Evolutionary conservation across 1,140 invertebrate genomes (phyloP).

Genomic region (Meloidogyne chitwoodi): DNA sequence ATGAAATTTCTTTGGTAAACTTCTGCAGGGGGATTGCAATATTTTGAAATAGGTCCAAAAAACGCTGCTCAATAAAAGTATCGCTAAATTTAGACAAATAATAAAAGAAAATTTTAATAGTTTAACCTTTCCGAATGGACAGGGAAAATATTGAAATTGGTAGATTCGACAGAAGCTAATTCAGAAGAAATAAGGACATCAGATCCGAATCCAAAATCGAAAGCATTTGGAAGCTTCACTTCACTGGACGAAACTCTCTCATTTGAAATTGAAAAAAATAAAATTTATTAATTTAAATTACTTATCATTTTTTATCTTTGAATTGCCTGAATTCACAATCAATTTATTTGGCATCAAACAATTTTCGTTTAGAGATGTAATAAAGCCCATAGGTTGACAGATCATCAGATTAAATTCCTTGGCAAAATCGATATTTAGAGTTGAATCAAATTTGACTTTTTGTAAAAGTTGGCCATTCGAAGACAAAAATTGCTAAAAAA

Average conservation of each 20-base stretch:
- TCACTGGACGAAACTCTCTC: not conserved
- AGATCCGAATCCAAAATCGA: slow-evolving; percentile 14
- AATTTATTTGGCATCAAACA: not conserved
- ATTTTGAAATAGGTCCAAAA: slow-evolving; percentile 42
- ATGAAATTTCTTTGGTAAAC: slow-evolving; percentile 36
- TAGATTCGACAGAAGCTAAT: not conserved
- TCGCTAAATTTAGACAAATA: slow-evolving; percentile 2
- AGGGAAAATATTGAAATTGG: not conserved
- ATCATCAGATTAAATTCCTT: slow-evolving; percentile 11
- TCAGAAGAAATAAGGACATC: not conserved
- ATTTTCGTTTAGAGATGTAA: not conserved
- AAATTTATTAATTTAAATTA: not conserved
- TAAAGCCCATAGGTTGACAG: slow-evolving; percentile 16
- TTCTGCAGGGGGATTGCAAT: slow-evolving; percentile 50
- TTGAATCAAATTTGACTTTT: slow-evolving; percentile 27
- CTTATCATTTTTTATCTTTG: not conserved
- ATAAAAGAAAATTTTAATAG: not conserved
- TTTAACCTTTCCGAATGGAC: not conserved
- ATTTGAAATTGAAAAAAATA: not conserved
- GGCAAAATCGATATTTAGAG: slow-evolving; percentile 20
- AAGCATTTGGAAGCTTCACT: not conserved
- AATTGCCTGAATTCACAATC: not conserved
- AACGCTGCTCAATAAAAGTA: slow-evolving; percentile 4
- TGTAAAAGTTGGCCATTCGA: slow-evolving; percentile 17
- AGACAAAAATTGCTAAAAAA: slow-evolving; percentile 17